Evolutionary conservation across 2,888 invertebrate species (phyloP).

Genomic region (Lepas anatifera): DNA sequence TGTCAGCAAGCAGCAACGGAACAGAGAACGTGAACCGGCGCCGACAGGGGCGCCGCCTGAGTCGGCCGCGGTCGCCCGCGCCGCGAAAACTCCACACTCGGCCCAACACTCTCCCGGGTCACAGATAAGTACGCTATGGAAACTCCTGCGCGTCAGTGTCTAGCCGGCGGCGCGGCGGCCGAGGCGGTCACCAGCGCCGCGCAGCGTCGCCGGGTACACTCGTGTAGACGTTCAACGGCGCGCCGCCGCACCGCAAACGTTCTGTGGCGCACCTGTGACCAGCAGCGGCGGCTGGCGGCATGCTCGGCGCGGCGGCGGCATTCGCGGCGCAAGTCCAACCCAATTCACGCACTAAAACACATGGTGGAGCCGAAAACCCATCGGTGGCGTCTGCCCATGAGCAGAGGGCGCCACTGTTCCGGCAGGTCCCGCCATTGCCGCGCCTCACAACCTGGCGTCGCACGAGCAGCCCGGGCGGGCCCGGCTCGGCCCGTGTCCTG

Average conservation of each 20-base stretch:
- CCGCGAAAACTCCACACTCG: background rate
- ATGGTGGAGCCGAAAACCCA: too few species aligned
- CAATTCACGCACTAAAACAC: too few species aligned
- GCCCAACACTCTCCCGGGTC: background rate
- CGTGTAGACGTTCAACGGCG: too few species aligned
- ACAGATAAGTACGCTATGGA: background rate
- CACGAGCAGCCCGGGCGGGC: background rate
- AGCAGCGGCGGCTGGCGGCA: background rate
- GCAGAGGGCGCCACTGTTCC: background rate
- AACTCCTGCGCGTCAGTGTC: background rate
- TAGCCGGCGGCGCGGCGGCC: background rate
- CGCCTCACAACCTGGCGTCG: background rate
- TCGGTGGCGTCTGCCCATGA: too few species aligned
- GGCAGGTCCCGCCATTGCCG: background rate
- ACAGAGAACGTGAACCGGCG: background rate
- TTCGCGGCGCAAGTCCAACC: background rate
- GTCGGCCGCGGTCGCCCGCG: background rate
- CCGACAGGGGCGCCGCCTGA: background rate
- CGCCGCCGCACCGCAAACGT: background rate
- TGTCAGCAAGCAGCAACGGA: background rate
- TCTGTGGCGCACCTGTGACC: background rate
- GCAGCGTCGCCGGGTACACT: too few species aligned
- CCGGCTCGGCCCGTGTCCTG: background rate
- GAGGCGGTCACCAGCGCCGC: background rate
- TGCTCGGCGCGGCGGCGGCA: too few species aligned